Percentiles rank a stretch among this genome's conserved stretches.
Evolutionary conservation across 2,113 vertebrate genomes (phyloP).

Genomic region (Archocentrus centrarchus): DNA sequence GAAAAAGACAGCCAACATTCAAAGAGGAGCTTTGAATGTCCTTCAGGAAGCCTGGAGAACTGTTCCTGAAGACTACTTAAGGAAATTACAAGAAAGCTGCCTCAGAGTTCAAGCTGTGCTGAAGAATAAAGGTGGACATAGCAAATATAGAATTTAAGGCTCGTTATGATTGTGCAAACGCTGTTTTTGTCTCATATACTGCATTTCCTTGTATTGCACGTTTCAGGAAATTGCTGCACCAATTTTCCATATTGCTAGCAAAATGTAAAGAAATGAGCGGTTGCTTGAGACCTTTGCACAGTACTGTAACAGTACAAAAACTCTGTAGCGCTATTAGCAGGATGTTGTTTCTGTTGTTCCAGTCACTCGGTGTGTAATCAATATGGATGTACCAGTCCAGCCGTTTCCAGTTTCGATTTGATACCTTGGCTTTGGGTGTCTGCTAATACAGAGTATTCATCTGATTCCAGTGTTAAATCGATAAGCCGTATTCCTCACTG

Average conservation of each 20-base stretch:
- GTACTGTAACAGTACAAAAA: neutral
- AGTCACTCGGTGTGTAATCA: neutral
- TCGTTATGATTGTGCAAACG: rapidly evolving
- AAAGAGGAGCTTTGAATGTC: neutral
- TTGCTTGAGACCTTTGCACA: neutral
- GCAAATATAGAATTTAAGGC: neutral
- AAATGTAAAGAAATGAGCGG: neutral
- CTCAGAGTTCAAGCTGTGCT: neutral
- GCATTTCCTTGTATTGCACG: neutral
- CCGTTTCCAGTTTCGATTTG: neutral
- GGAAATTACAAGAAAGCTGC: neutral
- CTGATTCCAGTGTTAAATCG: neutral
- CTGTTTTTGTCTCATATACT: neutral
- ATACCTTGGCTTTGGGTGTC: neutral
- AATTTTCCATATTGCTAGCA: neutral
- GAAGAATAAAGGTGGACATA: neutral
- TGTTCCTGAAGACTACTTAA: neutral
- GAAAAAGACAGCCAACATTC: neutral
- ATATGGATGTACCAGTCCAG: neutral
- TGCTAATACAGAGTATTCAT: neutral
- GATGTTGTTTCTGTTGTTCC: neutral
- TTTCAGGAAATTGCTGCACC: neutral
- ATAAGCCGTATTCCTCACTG: neutral
- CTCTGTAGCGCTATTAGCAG: rapidly evolving
- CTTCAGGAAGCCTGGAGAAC: neutral